These are phyloP conservation scores for Balearica regulorum DNA, from an alignment of 2,797 vertebrate genomes.

Conservation along the genomic window DNA sequence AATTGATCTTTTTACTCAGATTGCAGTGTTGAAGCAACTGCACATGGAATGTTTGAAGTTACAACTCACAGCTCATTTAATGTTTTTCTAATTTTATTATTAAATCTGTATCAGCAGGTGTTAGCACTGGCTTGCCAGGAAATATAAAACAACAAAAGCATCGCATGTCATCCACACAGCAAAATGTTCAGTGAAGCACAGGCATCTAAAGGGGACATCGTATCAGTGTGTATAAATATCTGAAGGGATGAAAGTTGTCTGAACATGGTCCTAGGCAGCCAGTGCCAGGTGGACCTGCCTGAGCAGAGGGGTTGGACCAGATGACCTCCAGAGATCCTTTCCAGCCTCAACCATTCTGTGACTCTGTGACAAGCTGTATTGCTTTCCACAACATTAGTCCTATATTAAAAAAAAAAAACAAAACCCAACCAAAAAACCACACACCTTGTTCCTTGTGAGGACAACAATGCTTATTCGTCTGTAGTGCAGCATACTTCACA, in stretches of 20 bases:
- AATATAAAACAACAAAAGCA: background rate
- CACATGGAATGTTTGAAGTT: background rate
- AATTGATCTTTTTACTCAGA: background rate
- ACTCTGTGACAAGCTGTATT: background rate
- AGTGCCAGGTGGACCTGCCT: background rate
- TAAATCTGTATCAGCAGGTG: fast-evolving
- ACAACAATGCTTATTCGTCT: background rate
- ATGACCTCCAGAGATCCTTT: background rate
- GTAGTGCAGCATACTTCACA: background rate
- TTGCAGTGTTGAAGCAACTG: background rate
- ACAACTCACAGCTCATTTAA: background rate
- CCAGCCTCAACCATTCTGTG: background rate
- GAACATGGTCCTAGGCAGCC: background rate
- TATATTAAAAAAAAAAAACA: no score
- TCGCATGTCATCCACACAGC: no score
- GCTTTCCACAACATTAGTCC: background rate
- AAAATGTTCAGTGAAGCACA: background rate
- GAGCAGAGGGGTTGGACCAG: background rate
- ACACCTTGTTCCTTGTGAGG: background rate
- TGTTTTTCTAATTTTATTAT: background rate
- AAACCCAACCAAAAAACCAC: no score
- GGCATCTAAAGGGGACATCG: background rate
- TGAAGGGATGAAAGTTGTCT: background rate
- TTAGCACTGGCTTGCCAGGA: background rate
- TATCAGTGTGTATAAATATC: background rate